Base-by-base conservation (phyloP, 1,140 invertebrate species). In the Neodiprion lecontei region DNA sequence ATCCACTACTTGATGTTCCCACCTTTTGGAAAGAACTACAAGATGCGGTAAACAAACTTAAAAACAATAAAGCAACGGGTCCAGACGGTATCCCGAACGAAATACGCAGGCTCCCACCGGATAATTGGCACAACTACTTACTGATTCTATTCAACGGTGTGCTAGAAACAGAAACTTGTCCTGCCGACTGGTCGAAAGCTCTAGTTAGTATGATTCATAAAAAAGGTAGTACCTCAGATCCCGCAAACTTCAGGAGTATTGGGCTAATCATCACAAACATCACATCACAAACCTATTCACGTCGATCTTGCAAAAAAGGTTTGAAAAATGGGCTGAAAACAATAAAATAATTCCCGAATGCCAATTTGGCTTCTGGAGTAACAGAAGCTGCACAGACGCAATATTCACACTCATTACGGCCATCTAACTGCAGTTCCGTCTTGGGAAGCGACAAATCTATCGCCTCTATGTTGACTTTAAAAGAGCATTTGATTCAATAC, bases 391-490 rank as follows among this genome's bases (percentile, higher is more conserved):
- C 61, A 50, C 23, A 11, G 75, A 81, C 50, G 72, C 74, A 48
- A 74, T 76, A 9, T 77, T 81, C 49, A 69, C 73, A 12, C 74
- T 81, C n/a, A 72, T 69, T 5, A 49, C 69, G 10, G n/a, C 75
- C 11, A 74, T 77, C 12, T 70, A 77, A 49, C 28, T 61, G 2
- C 72, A 77, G 61, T 68, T 79, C 28, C 48, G 65, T 50, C 28
- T 72, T 11, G 69, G 49, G 69, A 72, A 69, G 12, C 47, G 74
- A 66, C 70, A 79, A 73, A 47, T 80, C 4, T 83, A 77, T 65
- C 67, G 70, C 5, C 23, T 76, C 1, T 83, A 79, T 70, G 70
- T 83, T 11, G 81, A 83, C 72, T 80, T 79, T 66, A 72, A 75
- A 21, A 70, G 76, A 40, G 75, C 75, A 0, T 83, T 83, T 73